A percentile compares a stretch with the other conserved stretches of the same genome.
Conservation (phyloP, 2,888 invertebrate genomes). For the Gandaritis pyraliata region DNA sequence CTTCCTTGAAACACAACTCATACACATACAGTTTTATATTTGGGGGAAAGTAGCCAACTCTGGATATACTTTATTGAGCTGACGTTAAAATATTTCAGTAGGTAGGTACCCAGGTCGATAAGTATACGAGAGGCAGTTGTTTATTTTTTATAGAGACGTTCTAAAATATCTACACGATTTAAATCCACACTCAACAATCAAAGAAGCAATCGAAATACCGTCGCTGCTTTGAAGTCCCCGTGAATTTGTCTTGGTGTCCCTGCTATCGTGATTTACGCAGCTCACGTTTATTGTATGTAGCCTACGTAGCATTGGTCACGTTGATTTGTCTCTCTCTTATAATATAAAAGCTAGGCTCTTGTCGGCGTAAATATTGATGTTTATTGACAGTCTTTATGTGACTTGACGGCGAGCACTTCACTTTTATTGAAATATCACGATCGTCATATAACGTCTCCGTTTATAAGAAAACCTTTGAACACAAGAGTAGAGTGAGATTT, state of each 20-base stretch:
- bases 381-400: too few species aligned
- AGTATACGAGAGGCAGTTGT: background rate
- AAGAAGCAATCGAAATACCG: conserved; percentile 60
- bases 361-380: too few species aligned
- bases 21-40: too few species aligned
- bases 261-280: conserved; percentile 50
- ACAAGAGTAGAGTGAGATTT: background rate
- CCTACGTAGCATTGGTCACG: background rate
- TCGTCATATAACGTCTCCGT: background rate
- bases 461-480: background rate
- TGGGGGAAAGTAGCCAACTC: too few species aligned
- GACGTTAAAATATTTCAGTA: too few species aligned
- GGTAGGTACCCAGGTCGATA: too few species aligned
- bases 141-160: conserved; percentile 4
- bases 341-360: too few species aligned
- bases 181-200: conserved; percentile 64
- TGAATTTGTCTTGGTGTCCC: conserved; percentile 63
- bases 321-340: too few species aligned
- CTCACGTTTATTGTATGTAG: conserved; percentile 30
- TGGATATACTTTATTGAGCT: too few species aligned
- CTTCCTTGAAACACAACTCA: too few species aligned
- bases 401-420: too few species aligned
- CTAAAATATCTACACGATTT: conserved; percentile 47
- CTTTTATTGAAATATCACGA: background rate
- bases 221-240: conserved; percentile 74